Percentiles rank a stretch among this genome's conserved stretches.
These are phyloP conservation scores for Seriola aureovittata DNA, from an alignment of 2,113 vertebrate species.

Conservation along the genomic window DNA sequence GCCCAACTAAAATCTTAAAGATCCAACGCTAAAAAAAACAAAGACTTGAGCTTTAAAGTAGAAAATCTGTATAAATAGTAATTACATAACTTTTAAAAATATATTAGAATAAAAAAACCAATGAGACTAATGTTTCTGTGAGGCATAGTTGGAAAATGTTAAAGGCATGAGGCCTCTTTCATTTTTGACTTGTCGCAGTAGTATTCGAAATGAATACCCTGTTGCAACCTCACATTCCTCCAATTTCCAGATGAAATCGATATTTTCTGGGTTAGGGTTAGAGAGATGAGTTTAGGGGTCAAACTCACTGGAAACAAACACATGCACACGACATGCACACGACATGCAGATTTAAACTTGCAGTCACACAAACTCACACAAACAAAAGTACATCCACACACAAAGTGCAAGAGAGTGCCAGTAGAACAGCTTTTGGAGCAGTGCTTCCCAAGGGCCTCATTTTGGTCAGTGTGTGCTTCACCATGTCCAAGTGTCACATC, in stretches of 20 bases:
- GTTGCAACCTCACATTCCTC: slow-evolving; percentile 17
- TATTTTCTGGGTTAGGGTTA: slow-evolving; percentile 33
- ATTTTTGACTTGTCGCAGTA: slow-evolving; percentile 22
- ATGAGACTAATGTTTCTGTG: slow-evolving; percentile 42
- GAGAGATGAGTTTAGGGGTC: slow-evolving; percentile 30
- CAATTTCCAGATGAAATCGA: slow-evolving; percentile 57
- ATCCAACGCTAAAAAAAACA: slow-evolving; percentile 32
- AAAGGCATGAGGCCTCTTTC: slow-evolving; percentile 36
- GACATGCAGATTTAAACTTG: slow-evolving; percentile 26
- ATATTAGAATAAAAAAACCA: slow-evolving; percentile 71
- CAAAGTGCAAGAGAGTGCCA: slow-evolving; percentile 81
- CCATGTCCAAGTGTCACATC: slow-evolving; percentile 51
- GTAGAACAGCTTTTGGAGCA: slow-evolving; percentile 67
- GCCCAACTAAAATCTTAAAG: slow-evolving; percentile 28
- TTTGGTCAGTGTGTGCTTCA: slow-evolving; percentile 62
- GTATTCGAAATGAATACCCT: slow-evolving; percentile 21
- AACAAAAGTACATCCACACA: slow-evolving; percentile 61
- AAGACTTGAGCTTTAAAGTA: slow-evolving; percentile 67
- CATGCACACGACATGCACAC: slow-evolving; percentile 26
- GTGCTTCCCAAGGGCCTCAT: slow-evolving; percentile 61
- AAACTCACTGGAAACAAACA: slow-evolving; percentile 46
- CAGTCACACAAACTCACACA: slow-evolving; percentile 32
- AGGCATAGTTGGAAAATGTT: slow-evolving; percentile 43
- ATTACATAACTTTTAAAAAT: slow-evolving; percentile 74
- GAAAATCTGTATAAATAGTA: slow-evolving; percentile 84